Percentiles rank a stretch among this genome's conserved stretches.
Conservation (phyloP, 1,140 invertebrate genomes). For the Aphelenchoides fujianensis region DNA sequence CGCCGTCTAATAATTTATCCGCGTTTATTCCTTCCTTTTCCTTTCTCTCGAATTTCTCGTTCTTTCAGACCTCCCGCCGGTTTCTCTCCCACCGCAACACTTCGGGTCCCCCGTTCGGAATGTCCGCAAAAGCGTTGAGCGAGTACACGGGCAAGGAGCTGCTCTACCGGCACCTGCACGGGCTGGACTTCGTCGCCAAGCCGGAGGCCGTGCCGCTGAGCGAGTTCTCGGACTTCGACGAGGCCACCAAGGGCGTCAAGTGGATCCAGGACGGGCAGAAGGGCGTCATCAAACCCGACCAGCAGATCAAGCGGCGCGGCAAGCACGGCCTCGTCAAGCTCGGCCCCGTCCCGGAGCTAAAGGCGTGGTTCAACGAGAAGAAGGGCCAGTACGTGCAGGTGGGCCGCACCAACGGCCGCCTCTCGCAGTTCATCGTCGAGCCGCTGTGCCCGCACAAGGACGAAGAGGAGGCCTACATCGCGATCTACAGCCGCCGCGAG, state of each 20-base stretch:
- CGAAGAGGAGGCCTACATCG: slow-evolving; percentile 92
- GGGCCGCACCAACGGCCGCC: slow-evolving; percentile 78
- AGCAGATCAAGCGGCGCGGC: slow-evolving; percentile 93
- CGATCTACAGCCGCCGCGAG: slow-evolving; percentile 88
- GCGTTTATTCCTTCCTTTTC: no score
- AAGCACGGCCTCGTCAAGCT: slow-evolving; percentile 95
- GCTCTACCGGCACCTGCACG: slow-evolving; percentile 77
- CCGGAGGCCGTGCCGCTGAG: slow-evolving; percentile 79
- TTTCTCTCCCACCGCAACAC: background rate
- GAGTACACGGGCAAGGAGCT: slow-evolving; percentile 92
- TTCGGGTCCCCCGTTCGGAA: slow-evolving; percentile 62
- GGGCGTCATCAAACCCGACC: slow-evolving; percentile 96
- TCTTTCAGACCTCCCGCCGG: background rate
- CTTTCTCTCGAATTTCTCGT: background rate
- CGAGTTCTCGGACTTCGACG: slow-evolving; percentile 76
- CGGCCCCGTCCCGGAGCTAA: slow-evolving; percentile 76
- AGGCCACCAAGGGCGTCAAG: slow-evolving; percentile 74
- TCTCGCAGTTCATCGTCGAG: slow-evolving; percentile 92
- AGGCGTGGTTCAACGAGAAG: slow-evolving; percentile 82
- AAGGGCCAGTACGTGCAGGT: slow-evolving; percentile 81
- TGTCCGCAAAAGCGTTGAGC: slow-evolving; percentile 96
- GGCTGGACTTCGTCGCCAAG: slow-evolving; percentile 69
- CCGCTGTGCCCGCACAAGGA: slow-evolving; percentile 86
- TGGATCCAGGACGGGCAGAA: slow-evolving; percentile 75
- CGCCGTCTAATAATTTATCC: no score